Percentiles rank a stretch among this genome's conserved stretches.
Evolutionary conservation across 2,888 invertebrate species (phyloP).

Genomic region (Lasius fuliginosus): DNA sequence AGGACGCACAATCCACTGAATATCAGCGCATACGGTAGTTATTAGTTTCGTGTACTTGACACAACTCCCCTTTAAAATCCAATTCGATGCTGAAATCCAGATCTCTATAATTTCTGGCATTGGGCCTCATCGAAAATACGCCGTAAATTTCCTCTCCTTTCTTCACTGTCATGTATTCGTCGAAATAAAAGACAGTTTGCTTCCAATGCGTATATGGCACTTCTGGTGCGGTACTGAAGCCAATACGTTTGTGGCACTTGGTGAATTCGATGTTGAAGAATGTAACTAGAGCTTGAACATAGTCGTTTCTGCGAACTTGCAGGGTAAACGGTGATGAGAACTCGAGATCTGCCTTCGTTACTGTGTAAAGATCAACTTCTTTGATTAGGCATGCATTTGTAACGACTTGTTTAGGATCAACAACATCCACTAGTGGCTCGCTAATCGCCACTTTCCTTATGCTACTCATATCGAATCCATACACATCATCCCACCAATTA

Average conservation of each 20-base stretch:
- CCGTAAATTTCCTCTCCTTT: constrained; percentile 98
- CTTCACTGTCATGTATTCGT: constrained; percentile 98
- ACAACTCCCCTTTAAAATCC: constrained; percentile 96
- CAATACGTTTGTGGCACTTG: constrained; percentile 99
- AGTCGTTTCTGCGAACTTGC: constrained; percentile 96
- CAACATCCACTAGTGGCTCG: constrained; percentile 99
- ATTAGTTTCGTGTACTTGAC: constrained; percentile 94
- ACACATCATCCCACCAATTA: constrained; percentile 99
- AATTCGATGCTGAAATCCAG: constrained; percentile 98
- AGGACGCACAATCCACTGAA: constrained; percentile 58
- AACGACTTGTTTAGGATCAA: constrained; percentile 99
- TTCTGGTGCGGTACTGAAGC: constrained; percentile 99
- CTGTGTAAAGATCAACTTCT: constrained; percentile 99
- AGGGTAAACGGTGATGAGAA: constrained; percentile 96
- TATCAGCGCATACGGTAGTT: constrained; percentile 96
- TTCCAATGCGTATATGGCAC: constrained; percentile 99
- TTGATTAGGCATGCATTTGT: constrained; percentile 97
- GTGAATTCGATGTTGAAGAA: constrained; percentile 99
- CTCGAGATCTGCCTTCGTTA: constrained; percentile 97
- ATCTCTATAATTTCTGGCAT: constrained; percentile 98
- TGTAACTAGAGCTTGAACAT: constrained; percentile 98
- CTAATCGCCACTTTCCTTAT: constrained; percentile 99
- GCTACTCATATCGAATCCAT: constrained; percentile 99
- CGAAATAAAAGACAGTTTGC: constrained; percentile 99
- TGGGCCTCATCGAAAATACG: constrained; percentile 97